phyloP scores from a whole-genome alignment of 1,140 invertebrate species.

The Lasaia peninsularis region DNA sequence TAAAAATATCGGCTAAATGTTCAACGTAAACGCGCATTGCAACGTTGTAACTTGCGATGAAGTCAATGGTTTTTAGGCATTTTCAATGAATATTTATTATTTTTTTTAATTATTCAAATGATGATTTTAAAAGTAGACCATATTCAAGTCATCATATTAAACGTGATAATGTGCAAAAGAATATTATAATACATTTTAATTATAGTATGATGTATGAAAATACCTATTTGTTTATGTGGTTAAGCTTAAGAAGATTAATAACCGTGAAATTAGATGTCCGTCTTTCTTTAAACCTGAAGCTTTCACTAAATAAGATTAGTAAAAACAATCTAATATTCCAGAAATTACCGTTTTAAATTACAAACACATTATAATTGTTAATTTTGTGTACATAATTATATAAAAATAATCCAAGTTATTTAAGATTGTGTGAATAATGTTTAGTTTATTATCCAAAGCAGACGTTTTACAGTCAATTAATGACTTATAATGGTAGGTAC shows the following conservation, averaged over 20 bases:
- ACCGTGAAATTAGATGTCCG: not conserved
- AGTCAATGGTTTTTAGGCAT: not conserved
- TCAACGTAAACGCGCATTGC: too few species aligned
- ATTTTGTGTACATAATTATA: not conserved
- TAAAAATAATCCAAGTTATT: not conserved
- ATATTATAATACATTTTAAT: not conserved
- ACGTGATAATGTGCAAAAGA: not conserved
- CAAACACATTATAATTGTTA: not conserved
- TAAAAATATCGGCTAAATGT: too few species aligned
- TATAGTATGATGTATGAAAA: not conserved
- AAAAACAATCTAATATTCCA: not conserved
- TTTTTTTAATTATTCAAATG: not conserved
- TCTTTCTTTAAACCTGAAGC: not conserved
- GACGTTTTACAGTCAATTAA: not conserved
- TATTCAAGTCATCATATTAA: not conserved
- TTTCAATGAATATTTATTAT: not conserved
- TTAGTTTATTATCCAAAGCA: not conserved
- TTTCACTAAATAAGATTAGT: not conserved
- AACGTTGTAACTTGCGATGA: too few species aligned
- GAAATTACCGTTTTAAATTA: not conserved
- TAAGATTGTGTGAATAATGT: not conserved
- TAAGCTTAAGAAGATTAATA: not conserved
- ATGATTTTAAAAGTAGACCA: not conserved
- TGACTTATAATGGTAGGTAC: not conserved
- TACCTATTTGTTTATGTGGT: slow-evolving; percentile 1